Base-by-base conservation (phyloP, 1,140 invertebrate genomes). In the Chlorops oryzae region DNA sequence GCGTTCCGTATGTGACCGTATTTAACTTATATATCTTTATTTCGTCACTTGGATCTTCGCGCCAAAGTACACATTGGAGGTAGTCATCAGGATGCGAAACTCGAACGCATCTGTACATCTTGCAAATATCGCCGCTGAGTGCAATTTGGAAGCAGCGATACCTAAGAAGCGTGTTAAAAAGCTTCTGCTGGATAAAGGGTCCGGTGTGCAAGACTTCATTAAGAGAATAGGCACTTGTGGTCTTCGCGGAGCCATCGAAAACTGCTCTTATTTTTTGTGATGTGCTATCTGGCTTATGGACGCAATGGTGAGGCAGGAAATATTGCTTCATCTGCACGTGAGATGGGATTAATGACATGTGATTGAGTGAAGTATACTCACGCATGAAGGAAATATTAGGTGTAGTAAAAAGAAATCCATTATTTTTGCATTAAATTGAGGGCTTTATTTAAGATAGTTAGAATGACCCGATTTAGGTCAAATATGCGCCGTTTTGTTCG, bases 21-120 rank as follows among this genome's bases (percentile, higher is more conserved):
- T 57, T 63, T n/a, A 75, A 41, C 27, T 40, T 55, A 58, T 53
- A 76, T 7, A 47, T 58, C 46, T 54, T 56, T 1, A 75, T 35
- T 17, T 46, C 27, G 40, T 69, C 25, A 9, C 39, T 32, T 0
- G 55, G 51, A 9, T 47, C 21, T 0, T 41, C 12, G 23, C 71
- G 50, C 72, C 74, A 76, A 5, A 76, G 20, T 17, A 77, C 75
- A 38, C 58, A 46, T 52, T 76, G 74, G 42, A 62, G 67, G 20
- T 67, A 51, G 6, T 54, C 42, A 47, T 73, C 57, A 6, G 59
- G 48, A 65, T 41, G 9, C 10, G 9, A 9, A 17, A 75, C 55
- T 45, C 47, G 18, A 21, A 75, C 61, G 50, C 74, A 70, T 9
- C 73, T 50, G 45, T 73, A 77, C 72, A 75, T 75, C 51, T 72